Percentiles rank a stretch among this genome's conserved stretches.
These are phyloP conservation scores for Chaetops frenatus DNA, from an alignment of 2,113 vertebrate genomes.

Conservation along the genomic window DNA sequence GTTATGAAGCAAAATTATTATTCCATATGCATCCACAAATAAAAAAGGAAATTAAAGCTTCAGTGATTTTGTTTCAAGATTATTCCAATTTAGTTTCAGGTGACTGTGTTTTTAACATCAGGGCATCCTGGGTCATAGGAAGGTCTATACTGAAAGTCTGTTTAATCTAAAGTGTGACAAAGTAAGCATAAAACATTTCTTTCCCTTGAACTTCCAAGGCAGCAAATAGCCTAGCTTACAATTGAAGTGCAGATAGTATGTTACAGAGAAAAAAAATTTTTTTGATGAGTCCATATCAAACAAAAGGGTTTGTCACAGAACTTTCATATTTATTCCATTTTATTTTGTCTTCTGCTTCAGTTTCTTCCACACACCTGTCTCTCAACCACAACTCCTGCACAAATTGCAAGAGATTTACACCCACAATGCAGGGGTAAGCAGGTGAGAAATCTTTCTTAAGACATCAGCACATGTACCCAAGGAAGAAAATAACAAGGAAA, in stretches of 20 bases:
- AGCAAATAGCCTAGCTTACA: neutral
- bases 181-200: neutral
- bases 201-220: neutral
- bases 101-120: neutral
- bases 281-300: neutral
- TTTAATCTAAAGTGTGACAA: neutral
- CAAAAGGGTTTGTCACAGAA: neutral
- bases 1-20: neutral
- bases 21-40: neutral
- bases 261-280: neutral
- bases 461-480: neutral
- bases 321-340: neutral
- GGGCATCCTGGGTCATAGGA: neutral
- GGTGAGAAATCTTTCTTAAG: neutral
- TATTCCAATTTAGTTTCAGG: neutral
- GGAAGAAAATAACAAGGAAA: neutral
- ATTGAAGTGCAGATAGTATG: neutral
- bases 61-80: neutral
- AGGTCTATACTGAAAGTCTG: neutral
- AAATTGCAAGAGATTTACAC: neutral
- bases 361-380: neutral
- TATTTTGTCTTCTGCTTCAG: neutral
- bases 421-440: fast-evolving
- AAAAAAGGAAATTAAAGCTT: neutral
- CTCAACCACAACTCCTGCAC: neutral